Evolutionary conservation across 2,113 vertebrate genomes (phyloP), one percentile per base, ranked within the genome.

Genomic region (Hypocryptadius cinnamomeus): DNA sequence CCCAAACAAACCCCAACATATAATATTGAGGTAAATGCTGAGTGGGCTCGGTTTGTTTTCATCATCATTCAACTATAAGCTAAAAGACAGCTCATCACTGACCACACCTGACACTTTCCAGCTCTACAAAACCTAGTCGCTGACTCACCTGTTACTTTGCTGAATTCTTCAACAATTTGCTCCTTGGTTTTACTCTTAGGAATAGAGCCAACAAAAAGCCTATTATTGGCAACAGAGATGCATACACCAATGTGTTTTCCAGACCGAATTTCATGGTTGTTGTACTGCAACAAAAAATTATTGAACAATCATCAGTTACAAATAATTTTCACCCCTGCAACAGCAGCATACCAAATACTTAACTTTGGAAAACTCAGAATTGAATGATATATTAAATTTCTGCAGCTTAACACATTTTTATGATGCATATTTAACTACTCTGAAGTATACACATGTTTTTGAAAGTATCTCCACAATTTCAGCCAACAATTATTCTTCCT

Each of bases 101-200:
- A 90, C 39, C 56, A 73, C 2, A 4, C 71, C 1, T 48, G 31
- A 61, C 68, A 86, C 35, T 44, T 54, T 56, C 13, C 48, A 79
- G 13, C 42, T 63, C 42, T 42, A 64, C 13, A 48, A 80, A 86
- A 70, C 22, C 30, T 14, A 64, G 11, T 40, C 76, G 88, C 10
- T 57, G 69, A 96, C 98, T 98, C 95, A 99, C 99, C 99, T 98
- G 99, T 99, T 96, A 99, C 99, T 98, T 99, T 99, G 80, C 98
- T 97, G 95, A 99, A 99, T 97, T 99, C 99, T 95, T 99, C 99
- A 72, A 99, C 98, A 80, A 99, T 99, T 97, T 99, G 99, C 94
- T 99, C 99, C 98, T 99, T 99, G 79, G 99, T 99, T 98, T 99
- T 99, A 97, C 98, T 99, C 96, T 99, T 99, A 95, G 99, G 99